phyloP scores from a whole-genome alignment of 2,888 invertebrate species.

The Patella ulyssiponensis region DNA sequence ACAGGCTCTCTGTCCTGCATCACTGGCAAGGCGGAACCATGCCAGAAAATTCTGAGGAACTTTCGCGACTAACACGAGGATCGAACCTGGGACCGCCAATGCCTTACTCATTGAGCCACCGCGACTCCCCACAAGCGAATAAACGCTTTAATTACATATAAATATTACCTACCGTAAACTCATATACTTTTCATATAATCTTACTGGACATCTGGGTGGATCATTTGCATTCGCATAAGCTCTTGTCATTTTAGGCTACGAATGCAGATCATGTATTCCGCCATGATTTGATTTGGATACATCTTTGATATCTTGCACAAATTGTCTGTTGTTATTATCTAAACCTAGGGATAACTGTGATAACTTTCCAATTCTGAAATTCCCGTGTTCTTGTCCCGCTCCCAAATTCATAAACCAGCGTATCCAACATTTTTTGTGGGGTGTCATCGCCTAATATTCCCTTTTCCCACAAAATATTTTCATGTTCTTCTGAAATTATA shows the following conservation, averaged over 20 bases:
- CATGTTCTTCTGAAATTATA: slow-evolving; percentile 5
- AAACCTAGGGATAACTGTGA: not conserved
- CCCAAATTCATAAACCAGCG: not conserved
- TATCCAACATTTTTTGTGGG: not conserved
- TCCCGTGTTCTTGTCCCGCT: slow-evolving; percentile 1
- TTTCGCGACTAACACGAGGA: no score
- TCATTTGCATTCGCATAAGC: slow-evolving; percentile 1
- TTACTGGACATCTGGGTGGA: not conserved
- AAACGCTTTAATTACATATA: no score
- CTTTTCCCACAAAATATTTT: slow-evolving; percentile 7
- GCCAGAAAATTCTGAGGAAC: no score
- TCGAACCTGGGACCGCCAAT: no score
- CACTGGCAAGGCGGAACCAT: no score
- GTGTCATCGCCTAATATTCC: not conserved
- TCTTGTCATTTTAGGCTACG: not conserved
- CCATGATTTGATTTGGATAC: slow-evolving; percentile 3
- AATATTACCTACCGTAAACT: not conserved
- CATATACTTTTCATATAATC: slow-evolving; percentile 12
- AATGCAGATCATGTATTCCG: not conserved
- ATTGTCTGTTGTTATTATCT: not conserved
- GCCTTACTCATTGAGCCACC: no score
- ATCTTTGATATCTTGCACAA: not conserved
- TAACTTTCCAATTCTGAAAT: not conserved
- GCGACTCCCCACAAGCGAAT: no score
- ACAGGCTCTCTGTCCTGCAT: no score